These are phyloP conservation scores for Zaprionus davidi DNA, from an alignment of 1,140 invertebrate genomes.

Conservation along the genomic window DNA sequence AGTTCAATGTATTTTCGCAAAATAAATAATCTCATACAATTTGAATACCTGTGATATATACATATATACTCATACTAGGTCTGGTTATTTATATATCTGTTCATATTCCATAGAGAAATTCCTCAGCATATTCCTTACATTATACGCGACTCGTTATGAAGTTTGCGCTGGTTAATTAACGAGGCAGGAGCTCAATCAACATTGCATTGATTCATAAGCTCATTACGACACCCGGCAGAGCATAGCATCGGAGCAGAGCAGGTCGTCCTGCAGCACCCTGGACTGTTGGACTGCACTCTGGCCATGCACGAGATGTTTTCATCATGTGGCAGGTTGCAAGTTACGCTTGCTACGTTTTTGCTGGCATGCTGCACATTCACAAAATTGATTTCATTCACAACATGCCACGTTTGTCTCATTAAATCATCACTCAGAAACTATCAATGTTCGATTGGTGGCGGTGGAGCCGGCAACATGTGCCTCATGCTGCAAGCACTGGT, in stretches of 20 bases:
- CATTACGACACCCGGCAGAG: constrained; percentile 47
- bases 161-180: constrained; percentile 29
- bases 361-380: constrained; percentile 76
- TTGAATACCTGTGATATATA: too few relatives aligned
- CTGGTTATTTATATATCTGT: too few relatives aligned
- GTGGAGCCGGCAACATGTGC: constrained; percentile 42
- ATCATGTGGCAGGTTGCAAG: constrained; percentile 24
- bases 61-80: too few relatives aligned
- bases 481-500: constrained; percentile 24
- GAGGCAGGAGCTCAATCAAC: constrained; percentile 45
- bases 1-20: too few relatives aligned
- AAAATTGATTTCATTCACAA: constrained; percentile 83
- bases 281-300: background rate
- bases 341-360: constrained; percentile 44
- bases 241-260: background rate
- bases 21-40: too few relatives aligned
- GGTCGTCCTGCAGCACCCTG: constrained; percentile 10
- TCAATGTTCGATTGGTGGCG: constrained; percentile 72
- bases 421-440: constrained; percentile 83
- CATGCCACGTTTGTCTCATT: constrained; percentile 82
- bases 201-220: constrained; percentile 57
- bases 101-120: background rate
- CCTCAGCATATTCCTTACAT: background rate
- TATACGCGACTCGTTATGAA: background rate
- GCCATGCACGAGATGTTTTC: constrained; percentile 44